These are phyloP conservation scores for Ciconia nigra DNA, from an alignment of 2,797 vertebrate species.

Conservation along the genomic window DNA sequence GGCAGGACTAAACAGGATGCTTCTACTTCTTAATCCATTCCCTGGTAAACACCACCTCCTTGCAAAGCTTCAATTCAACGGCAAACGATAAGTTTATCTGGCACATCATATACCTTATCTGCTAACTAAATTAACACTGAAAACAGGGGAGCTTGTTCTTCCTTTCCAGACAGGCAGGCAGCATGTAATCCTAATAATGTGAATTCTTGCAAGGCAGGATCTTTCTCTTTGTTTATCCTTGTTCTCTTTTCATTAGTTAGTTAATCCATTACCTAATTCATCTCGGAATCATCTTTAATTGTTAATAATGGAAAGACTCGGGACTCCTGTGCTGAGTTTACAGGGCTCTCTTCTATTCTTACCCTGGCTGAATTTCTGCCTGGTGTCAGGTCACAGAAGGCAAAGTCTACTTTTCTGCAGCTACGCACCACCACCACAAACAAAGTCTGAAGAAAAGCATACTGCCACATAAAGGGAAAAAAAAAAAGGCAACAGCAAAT, in stretches of 20 bases:
- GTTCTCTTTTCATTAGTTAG: neutral
- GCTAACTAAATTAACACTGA: neutral
- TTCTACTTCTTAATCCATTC: neutral
- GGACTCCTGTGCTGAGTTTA: neutral
- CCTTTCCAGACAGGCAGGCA: conserved; percentile 4
- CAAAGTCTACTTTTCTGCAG: neutral
- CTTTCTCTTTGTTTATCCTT: conserved; percentile 1
- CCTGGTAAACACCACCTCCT: neutral
- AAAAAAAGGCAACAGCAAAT: neutral
- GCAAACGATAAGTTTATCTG: neutral
- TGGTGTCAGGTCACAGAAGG: conserved; percentile 47
- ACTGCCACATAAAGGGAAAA: neutral
- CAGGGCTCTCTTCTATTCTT: conserved; percentile 24
- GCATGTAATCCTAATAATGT: neutral
- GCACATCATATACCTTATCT: neutral
- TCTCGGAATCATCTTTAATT: conserved; percentile 61
- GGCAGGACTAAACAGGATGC: neutral
- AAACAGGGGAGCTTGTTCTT: neutral
- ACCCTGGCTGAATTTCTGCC: conserved; percentile 29
- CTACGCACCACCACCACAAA: neutral
- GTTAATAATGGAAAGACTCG: conserved; percentile 60
- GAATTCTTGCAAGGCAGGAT: neutral
- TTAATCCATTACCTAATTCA: conserved; percentile 26
- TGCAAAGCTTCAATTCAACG: neutral
- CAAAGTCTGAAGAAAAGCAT: neutral